Evolutionary conservation across 64 coral and sea anemone species (phyloP).

Genomic region (Stichodactyla helianthus): DNA sequence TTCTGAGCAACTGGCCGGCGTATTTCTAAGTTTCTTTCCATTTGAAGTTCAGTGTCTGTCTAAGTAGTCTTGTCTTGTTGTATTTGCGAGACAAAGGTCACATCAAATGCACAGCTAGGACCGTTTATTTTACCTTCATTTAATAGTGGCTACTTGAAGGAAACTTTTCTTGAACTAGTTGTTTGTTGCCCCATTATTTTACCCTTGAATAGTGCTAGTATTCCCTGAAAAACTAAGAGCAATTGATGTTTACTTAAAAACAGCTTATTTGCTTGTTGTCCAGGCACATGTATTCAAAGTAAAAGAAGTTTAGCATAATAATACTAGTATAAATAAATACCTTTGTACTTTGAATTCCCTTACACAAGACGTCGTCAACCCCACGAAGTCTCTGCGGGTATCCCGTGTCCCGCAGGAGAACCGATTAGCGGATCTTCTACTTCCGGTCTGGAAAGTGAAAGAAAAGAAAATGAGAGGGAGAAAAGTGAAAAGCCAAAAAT

Average conservation of each 20-base stretch:
- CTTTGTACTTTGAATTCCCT: not conserved
- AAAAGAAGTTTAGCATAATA: not conserved
- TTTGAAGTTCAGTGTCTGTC: not conserved
- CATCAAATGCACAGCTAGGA: not conserved
- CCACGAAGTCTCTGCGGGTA: not conserved
- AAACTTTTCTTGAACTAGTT: too few species aligned
- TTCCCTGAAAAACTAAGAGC: not conserved
- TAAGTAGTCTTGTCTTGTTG: not conserved
- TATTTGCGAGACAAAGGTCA: not conserved
- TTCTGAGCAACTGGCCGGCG: conserved; percentile 31
- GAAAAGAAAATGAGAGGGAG: too few species aligned
- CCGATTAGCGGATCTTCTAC: not conserved
- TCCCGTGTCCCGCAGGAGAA: not conserved
- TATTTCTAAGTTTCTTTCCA: conserved; percentile 34
- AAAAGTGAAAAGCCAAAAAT: too few species aligned
- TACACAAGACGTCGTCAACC: not conserved
- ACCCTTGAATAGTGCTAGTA: not conserved
- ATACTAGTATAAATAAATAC: not conserved
- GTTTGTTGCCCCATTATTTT: too few species aligned
- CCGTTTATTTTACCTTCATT: not conserved
- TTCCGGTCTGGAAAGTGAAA: too few species aligned
- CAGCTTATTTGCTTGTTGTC: not conserved
- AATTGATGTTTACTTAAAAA: not conserved
- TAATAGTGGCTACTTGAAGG: too few species aligned
- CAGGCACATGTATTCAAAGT: not conserved